These are phyloP conservation scores for Lasius platythorax DNA, from an alignment of 2,888 invertebrate species.

Conservation along the genomic window DNA sequence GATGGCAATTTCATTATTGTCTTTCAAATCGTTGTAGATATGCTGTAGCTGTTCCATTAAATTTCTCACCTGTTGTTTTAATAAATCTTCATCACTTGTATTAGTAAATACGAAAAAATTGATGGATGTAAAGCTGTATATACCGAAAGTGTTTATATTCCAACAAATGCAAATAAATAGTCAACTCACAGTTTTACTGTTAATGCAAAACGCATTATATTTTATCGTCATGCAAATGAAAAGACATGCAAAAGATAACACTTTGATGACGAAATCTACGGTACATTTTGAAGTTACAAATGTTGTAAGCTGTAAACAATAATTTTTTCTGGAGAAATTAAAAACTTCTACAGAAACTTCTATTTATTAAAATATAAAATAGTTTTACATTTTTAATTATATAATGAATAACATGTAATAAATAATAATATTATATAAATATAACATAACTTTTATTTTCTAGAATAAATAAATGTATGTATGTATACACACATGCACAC, in stretches of 20 bases:
- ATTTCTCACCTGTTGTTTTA: slow-evolving; percentile 15
- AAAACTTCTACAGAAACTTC: background rate
- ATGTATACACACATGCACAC: too few species aligned
- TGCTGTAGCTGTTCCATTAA: background rate
- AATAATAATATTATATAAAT: background rate
- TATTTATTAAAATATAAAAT: too few species aligned
- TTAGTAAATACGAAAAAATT: background rate
- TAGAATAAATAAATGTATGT: background rate
- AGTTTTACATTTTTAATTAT: too few species aligned
- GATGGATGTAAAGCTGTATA: too few species aligned
- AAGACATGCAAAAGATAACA: background rate
- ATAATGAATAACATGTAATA: background rate
- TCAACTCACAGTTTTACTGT: background rate
- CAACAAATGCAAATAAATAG: background rate
- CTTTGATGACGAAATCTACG: background rate
- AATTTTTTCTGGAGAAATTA: background rate
- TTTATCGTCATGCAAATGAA: background rate
- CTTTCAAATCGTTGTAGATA: background rate
- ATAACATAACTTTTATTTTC: background rate
- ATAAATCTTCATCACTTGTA: background rate
- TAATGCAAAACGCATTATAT: background rate
- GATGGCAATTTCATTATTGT: background rate
- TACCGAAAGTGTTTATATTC: background rate
- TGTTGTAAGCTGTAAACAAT: background rate
- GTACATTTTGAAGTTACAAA: slow-evolving; percentile 16